Evolutionary conservation across 2,797 vertebrate species (phyloP), one percentile per base, ranked within the genome.

Genomic region (Rhinogobio ventralis): DNA sequence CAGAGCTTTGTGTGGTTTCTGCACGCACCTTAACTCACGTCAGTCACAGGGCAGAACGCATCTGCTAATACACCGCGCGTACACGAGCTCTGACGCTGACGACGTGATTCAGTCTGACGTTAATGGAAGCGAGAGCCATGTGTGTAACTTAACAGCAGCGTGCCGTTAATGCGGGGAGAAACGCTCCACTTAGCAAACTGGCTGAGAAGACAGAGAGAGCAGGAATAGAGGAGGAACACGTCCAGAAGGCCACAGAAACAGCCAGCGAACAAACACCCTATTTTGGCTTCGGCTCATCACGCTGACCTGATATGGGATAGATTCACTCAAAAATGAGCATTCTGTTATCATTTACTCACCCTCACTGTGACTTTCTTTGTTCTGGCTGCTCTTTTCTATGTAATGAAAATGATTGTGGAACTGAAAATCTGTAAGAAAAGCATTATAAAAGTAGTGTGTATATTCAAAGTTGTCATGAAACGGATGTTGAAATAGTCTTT

Each of bases 131-230:
- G 68, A 87, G 51, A 86, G 75, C 67, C 77, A 73, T 57, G 86
- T 77, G 76, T 85, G 72, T 82, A 85, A 84, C 69, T 82, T 88
- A 67, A 85, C 74, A 85, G 82, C 81, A 36, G 76, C 36, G 36
- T 87, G 81, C 71, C 72, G 36, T 79, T 85, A 85, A 81, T 64
- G 81, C n/a, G 39, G 67, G 66, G 53, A 72, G 68, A 87, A 86
- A 68, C 49, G 68, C 83, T 83, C 62, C 68, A 86, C 81, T 86
- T 82, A 75, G 45, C 81, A 85, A 78, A 85, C 73, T 79, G 79
- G 60, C 86, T 20, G 39, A 66, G 69, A 55, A 79, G 51, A 42
- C 28, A 25, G 39, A 79, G 64, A 69, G 53, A 69, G 62, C n/a
- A 19, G 23, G 19, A 51, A 76, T 30, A 77, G 66, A 64, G 49